Evolutionary conservation across 2,797 vertebrate genomes (phyloP), one percentile per base, ranked within the genome.

Genomic region (Rousettus madagascariensis): DNA sequence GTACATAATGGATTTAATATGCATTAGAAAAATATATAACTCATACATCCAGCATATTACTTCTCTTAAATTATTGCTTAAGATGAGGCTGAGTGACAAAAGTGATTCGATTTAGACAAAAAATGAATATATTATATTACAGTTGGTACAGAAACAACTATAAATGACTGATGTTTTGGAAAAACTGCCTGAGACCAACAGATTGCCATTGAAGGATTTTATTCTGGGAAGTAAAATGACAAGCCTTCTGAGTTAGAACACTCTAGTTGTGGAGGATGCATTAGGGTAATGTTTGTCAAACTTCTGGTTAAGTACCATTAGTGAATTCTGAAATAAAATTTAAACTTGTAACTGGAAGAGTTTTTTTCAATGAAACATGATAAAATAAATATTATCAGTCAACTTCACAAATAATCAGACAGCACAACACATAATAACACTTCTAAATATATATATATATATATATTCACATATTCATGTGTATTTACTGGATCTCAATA

Each of bases 271-370:
- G 33, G 83, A 78, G 28, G 95, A 41, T 33, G 5, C 20, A 41
- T 61, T 11, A n/a, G 41, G 12, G 15, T 17, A 24, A 61, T 33
- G 12, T 68, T 78, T 33, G 28, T 38, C 41, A 90, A 71, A 65
- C 66, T 77, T 68, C 66, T 51, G 46, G 30, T 46, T 66, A 82
- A 80, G 59, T 57, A 17, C 17, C 55, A 41, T 36, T 24, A 77
- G 38, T 86, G 19, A 41, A n/a, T 77, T 91, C 72, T 83, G 55
- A 97, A 77, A 91, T 86, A 19, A 82, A 91, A 88, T 72, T 91
- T 83, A 86, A 90, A 90, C 36, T 65, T 91, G 17, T 61, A 71
- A 85, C 16, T 66, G 55, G 22, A 8, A 41, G 26, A 7, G 33
- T 38, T 33, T 85, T 92, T 92, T 59, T 33, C 8, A 84, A 28